Conservation (phyloP, 2,797 vertebrate genomes). For the Cercopithecus mitis region DNA sequence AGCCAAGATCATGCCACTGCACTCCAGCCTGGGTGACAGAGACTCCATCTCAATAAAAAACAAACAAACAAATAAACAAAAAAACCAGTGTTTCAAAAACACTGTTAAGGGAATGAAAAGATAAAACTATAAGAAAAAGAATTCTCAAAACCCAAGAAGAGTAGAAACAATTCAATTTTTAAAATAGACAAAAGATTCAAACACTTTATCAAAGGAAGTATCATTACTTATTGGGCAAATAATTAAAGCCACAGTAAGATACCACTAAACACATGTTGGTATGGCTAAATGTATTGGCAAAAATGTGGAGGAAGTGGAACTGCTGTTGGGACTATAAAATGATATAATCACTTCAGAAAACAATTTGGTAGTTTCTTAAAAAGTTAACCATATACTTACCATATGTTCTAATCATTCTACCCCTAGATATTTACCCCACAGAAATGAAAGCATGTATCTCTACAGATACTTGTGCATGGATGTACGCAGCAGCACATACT, state of each 20-base stretch:
- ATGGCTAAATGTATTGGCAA: not conserved
- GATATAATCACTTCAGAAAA: not conserved
- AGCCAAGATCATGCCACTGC: not conserved
- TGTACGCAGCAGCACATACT: not conserved
- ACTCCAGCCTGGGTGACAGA: not conserved
- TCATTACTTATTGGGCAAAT: not conserved
- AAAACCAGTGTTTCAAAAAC: constrained; percentile 19
- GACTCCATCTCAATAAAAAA: not conserved
- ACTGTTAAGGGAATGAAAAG: constrained; percentile 8
- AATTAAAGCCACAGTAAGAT: constrained; percentile 8
- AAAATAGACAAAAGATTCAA: not conserved
- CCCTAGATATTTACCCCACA: not conserved
- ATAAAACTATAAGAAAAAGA: not conserved
- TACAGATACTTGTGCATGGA: not conserved
- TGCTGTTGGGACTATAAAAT: not conserved
- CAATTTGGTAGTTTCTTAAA: not conserved
- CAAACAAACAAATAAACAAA: not conserved
- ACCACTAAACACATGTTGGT: not conserved
- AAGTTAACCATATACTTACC: not conserved
- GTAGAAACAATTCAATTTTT: not conserved
- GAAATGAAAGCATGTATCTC: not conserved
- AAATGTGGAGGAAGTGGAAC: not conserved
- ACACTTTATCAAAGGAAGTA: not conserved
- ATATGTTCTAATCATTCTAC: not conserved
- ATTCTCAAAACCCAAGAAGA: not conserved